A percentile compares a stretch with the other conserved stretches of the same genome.
Conservation (phyloP, 2,113 vertebrate species). For the Spermophilus dauricus region DNA sequence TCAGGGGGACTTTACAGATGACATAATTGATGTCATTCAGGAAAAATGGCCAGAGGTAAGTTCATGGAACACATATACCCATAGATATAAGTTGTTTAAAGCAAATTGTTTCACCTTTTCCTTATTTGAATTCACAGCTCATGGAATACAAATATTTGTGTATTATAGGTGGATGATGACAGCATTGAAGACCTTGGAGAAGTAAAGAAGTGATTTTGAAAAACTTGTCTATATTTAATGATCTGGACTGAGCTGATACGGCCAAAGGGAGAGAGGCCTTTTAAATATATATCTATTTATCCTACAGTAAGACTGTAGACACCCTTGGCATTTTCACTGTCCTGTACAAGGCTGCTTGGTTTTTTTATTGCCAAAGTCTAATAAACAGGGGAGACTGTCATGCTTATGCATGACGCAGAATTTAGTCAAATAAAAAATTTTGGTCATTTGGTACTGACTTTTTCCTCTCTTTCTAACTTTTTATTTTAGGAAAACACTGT, state of each 20-base stretch:
- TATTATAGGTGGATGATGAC: conserved; percentile 96
- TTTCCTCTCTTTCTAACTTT: conserved; percentile 66
- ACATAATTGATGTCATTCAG: conserved; percentile 99
- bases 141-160: conserved; percentile 39
- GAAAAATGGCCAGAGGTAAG: conserved; percentile 99
- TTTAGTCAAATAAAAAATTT: conserved; percentile 94
- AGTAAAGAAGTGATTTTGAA: conserved; percentile 97
- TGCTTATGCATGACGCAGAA: conserved; percentile 91
- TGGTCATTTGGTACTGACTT: conserved; percentile 80
- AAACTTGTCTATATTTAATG: conserved; percentile 93
- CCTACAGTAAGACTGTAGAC: conserved; percentile 92
- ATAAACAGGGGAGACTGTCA: conserved; percentile 89
- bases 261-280: conserved; percentile 93
- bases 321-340: conserved; percentile 91
- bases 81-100: neutral
- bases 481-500: conserved; percentile 61
- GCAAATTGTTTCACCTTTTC: neutral
- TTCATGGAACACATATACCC: neutral
- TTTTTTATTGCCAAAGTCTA: conserved; percentile 96
- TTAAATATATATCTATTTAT: conserved; percentile 92
- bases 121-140: neutral
- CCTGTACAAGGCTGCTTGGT: conserved; percentile 93
- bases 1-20: conserved; percentile 99
- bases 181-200: conserved; percentile 99
- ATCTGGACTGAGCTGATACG: conserved; percentile 90